Percentiles rank a stretch among this genome's conserved stretches.
phyloP scores from a whole-genome alignment of 2,888 invertebrate genomes.

The Standfussiana lucernea region DNA sequence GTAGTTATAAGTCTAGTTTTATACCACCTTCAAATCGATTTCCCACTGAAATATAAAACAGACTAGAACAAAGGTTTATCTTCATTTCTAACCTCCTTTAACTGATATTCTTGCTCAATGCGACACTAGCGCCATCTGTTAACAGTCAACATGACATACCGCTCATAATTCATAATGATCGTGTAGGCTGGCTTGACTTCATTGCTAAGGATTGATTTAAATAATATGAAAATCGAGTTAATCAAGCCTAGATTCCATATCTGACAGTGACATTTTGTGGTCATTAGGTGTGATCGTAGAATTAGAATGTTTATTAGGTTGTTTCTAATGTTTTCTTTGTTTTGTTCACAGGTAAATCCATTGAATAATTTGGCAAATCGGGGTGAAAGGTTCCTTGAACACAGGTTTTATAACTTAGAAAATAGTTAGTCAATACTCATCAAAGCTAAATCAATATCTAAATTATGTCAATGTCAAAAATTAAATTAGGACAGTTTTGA shows the following conservation, averaged over 20 bases:
- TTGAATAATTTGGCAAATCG: background rate
- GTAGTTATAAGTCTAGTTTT: too few species aligned
- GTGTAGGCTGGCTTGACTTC: conserved; percentile 46
- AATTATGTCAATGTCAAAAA: background rate
- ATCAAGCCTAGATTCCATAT: conserved; percentile 35
- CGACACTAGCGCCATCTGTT: conserved; percentile 51
- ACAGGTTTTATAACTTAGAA: conserved; percentile 18
- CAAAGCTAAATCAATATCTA: background rate
- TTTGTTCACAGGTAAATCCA: conserved; percentile 62
- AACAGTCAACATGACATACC: conserved; percentile 38
- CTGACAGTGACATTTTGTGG: conserved; percentile 36
- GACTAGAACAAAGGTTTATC: background rate
- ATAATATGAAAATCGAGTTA: conserved; percentile 47
- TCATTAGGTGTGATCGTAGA: conserved; percentile 19
- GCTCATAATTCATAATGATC: conserved; percentile 40
- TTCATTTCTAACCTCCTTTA: conserved; percentile 6
- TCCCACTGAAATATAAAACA: background rate
- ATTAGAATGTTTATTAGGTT: background rate
- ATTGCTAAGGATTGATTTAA: conserved; percentile 30
- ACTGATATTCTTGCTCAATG: conserved; percentile 11
- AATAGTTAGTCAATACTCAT: background rate
- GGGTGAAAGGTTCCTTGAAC: background rate
- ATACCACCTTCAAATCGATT: background rate
- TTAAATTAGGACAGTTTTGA: too few species aligned
- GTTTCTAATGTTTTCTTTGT: conserved; percentile 24